Base-by-base conservation (phyloP, 2,888 invertebrate species). In the Erebia ligea region DNA sequence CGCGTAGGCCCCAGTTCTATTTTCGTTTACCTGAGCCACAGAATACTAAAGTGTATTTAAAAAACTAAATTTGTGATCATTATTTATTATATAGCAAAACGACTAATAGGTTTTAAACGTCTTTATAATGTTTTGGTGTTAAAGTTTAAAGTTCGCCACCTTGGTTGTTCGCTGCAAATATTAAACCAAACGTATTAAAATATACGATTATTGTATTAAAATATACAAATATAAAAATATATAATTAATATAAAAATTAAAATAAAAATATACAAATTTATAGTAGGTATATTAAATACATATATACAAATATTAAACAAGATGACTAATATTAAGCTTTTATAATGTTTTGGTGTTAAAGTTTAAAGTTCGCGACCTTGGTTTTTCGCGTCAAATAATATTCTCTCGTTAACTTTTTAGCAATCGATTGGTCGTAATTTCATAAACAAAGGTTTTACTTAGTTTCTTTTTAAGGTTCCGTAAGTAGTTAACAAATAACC, bases 311-410 rank as follows among this genome's bases (percentile, higher is more conserved):
- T 61, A 61, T 61, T 11, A 61, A 61, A 61, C 45, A 45, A 42
- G n/a, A n/a, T n/a, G n/a, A n/a, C n/a, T n/a, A n/a, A n/a, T n/a
- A n/a, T n/a, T n/a, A n/a, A 17, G 42, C 17, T 11, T 6, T 54
- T 42, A 17, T 10, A 9, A 17, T 61, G 61, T 61, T 61, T 61
- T 40, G 61, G 42, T 19, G 42, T 2, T 4, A n/a, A 42, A 19
- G 61, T 42, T 42, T 11, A 61, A 61, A 61, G 61, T 42, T 61
- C 42, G 11, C 61, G 61, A 11, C 61, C 61, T 61, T 61, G 61
- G 42, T 0, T 9, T 4, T 45, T 42, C 11, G 42, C 61, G 59
- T 10, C n/a, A 10, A 57, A 34, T 25, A 57, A 13, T 58, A 25
- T 15, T 58, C 5, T 34, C 40, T 17, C n/a, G 58, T n/a, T 8